Evolutionary conservation across 2,113 vertebrate genomes (phyloP).

Genomic region (Atherinomorus stipes): DNA sequence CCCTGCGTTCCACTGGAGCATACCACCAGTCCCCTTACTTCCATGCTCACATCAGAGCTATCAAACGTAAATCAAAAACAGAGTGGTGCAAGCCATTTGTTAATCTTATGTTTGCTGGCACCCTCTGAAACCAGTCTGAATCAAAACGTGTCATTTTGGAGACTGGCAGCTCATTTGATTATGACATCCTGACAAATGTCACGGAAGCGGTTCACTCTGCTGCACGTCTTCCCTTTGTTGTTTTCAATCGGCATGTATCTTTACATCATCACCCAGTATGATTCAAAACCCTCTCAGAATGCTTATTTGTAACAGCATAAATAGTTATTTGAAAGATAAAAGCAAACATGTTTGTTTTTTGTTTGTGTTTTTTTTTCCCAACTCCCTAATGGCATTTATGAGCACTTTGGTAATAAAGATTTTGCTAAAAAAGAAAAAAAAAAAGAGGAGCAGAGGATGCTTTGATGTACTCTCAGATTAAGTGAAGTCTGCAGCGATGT

Average conservation of each 20-base stretch:
- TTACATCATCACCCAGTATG: slow-evolving; percentile 46
- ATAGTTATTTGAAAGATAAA: slow-evolving; percentile 85
- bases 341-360: slow-evolving; percentile 86
- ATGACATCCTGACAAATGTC: slow-evolving; percentile 51
- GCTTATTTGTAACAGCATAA: slow-evolving; percentile 83
- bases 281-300: slow-evolving; percentile 68
- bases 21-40: slow-evolving; percentile 65
- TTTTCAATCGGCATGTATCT: slow-evolving; percentile 39
- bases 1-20: slow-evolving; percentile 52
- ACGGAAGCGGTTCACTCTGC: slow-evolving; percentile 19
- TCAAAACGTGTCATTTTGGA: slow-evolving; percentile 36
- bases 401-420: slow-evolving; percentile 85
- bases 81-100: slow-evolving; percentile 65
- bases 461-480: slow-evolving; percentile 87
- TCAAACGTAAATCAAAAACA: slow-evolving; percentile 75
- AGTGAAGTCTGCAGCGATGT: slow-evolving; percentile 80
- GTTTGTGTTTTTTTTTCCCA: slow-evolving; percentile 69
- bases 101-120: slow-evolving; percentile 59
- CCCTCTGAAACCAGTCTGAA: slow-evolving; percentile 41
- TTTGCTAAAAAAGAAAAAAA: slow-evolving; percentile 61
- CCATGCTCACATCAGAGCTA: slow-evolving; percentile 67
- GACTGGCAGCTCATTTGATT: slow-evolving; percentile 29
- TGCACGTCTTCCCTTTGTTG: slow-evolving; percentile 50
- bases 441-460: slow-evolving; percentile 76
- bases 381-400: slow-evolving; percentile 80